Base-by-base conservation (phyloP, 1,140 invertebrate genomes). In the Drosophila burlai region DNA sequence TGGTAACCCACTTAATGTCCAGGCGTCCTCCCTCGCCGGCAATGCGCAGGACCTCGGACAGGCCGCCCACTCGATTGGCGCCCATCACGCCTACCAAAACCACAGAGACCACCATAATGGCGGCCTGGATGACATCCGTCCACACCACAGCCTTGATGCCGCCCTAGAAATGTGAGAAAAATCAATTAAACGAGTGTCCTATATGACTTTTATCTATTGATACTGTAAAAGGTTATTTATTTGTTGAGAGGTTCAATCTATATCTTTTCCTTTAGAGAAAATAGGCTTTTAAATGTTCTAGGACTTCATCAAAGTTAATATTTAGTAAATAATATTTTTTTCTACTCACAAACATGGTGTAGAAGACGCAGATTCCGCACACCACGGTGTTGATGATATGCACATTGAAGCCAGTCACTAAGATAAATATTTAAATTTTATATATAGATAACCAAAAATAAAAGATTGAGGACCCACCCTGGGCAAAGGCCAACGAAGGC, bases 81-180 rank as follows among this genome's bases (percentile, higher is more conserved):
- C 97, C 97, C 68, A 96, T 93, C 0, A 96, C 80, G 0, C 96
- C 93, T 0, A 97, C 95, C 2, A 94, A 93, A 2, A 97, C 92
- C 10, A 97, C 94, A 0, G 96, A 96, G 0, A 94, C 94, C 43
- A 97, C 95, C 95, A 98, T 98, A 5, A 97, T 94, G 4, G 94
- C 81, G 1, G 95, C 96, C 93, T 98, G 97, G 50, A 98, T 94
- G 0, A 96, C 95, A 93, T 98, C 97, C 3, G 97, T 98, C 97
- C 96, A 97, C 26, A 98, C 95, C 1, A 98, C 97, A 0, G 97
- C 97, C 92, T 97, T 97, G 74, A 98, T 94, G 3, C 97, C 97
- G 69, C 97, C 97, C 96, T 97, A 80, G 16, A 60, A 18, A 15
- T 9, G 8, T 16, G 9, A 2, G 4, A 13, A 16, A 15, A 10